Base-by-base conservation (phyloP, 2,113 vertebrate species). In the Lophotis ruficrista region DNA sequence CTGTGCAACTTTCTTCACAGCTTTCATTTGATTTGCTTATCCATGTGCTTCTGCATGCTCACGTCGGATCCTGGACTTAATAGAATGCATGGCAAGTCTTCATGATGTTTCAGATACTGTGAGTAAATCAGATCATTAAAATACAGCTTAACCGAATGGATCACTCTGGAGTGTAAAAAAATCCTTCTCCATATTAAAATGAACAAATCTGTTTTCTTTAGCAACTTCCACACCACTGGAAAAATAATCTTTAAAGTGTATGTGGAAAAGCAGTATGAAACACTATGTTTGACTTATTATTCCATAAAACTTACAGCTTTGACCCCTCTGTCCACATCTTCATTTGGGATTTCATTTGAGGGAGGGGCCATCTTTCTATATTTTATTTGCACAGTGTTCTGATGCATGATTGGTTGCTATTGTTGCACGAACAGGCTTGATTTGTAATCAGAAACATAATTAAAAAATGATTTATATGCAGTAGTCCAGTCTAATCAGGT, bases 11-110 rank as follows among this genome's bases (percentile, higher is more conserved):
- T 65, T 14, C n/a, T 85, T 51, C 76, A 73, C 60, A 50, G 60
- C 35, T 83, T 95, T 88, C n/a, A 66, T 92, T 85, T 95, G 71
- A 78, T 83, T 96, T 93, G 93, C 64, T 94, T 95, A 92, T 77
- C 76, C 72, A 35, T 79, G 93, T 90, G 70, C 75, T 96, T 87
- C 84, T 87, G 48, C 65, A 24, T 87, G 24, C 56, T 97, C 48
- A 48, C 3, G 5, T 47, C 78, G 79, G 72, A 75, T 83, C 51
- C 64, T 41, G 28, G 19, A 43, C 18, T 89, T 93, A 92, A 93
- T 60, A 62, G n/a, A 37, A 93, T 89, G 51, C 47, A 69, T 53
- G 41, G n/a, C 47, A 91, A 88, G 27, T 69, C 51, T 75, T 92
- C 1, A 0, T 78, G 87, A 60, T 86, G 41, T 88, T 95, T 83